Conservation (phyloP, 2,113 vertebrate species). For the Colaptes auratus region DNA sequence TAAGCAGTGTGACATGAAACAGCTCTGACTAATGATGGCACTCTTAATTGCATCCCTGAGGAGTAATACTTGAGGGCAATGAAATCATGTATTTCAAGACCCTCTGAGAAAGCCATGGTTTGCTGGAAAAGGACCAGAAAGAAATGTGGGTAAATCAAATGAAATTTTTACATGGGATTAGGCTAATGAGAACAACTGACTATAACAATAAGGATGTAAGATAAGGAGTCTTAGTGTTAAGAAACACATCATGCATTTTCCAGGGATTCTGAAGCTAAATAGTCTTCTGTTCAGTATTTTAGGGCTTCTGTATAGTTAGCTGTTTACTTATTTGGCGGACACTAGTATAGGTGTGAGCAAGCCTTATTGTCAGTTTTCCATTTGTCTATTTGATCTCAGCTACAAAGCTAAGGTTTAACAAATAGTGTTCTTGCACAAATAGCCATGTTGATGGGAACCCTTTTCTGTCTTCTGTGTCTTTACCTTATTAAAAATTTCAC, state of each 20-base stretch:
- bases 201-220: background rate
- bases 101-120: background rate
- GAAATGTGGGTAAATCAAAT: background rate
- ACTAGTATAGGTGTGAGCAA: background rate
- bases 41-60: background rate
- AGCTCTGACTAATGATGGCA: background rate
- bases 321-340: background rate
- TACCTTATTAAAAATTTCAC: background rate
- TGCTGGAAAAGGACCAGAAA: background rate
- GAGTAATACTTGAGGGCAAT: background rate
- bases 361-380: background rate
- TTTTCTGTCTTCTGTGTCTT: background rate
- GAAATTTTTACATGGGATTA: background rate
- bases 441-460: fast-evolving
- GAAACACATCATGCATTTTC: background rate
- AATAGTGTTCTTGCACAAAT: background rate
- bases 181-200: background rate
- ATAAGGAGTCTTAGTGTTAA: background rate
- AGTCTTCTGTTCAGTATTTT: background rate
- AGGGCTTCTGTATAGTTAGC: background rate
- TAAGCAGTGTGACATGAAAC: background rate
- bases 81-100: background rate
- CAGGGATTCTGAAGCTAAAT: background rate
- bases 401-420: background rate
- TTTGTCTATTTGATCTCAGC: background rate